These are phyloP conservation scores for Steinernema khuongi DNA, from an alignment of 1,140 invertebrate species.

Conservation along the genomic window DNA sequence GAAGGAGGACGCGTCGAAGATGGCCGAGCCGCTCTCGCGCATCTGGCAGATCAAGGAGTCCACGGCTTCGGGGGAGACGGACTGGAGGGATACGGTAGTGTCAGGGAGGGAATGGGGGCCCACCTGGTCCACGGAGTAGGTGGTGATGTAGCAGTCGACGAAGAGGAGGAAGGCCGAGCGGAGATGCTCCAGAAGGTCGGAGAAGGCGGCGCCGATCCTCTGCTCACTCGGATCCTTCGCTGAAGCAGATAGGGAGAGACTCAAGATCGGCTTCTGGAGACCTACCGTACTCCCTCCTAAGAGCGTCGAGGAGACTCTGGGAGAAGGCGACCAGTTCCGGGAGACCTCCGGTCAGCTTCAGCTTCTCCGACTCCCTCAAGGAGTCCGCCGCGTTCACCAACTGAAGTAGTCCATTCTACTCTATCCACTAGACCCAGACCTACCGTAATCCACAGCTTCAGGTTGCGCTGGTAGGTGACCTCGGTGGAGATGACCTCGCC, in stretches of 20 bases:
- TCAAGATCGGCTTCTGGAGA: background rate
- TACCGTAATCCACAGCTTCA: background rate
- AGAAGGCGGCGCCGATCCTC: background rate
- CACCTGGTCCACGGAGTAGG: background rate
- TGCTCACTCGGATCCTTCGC: background rate
- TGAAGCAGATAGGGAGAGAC: background rate
- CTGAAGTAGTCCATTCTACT: background rate
- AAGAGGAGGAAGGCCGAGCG: background rate
- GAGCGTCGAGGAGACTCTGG: background rate
- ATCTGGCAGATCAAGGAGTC: background rate
- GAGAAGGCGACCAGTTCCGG: background rate
- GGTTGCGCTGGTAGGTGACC: background rate
- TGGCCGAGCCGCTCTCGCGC: background rate
- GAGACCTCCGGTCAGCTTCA: background rate
- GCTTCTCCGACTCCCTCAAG: background rate
- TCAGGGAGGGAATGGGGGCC: background rate
- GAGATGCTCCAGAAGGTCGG: background rate
- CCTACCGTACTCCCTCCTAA: background rate
- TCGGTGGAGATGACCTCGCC: constrained; percentile 7
- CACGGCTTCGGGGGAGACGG: background rate
- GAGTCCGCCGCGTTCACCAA: background rate
- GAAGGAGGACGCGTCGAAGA: constrained; percentile 1
- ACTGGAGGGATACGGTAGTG: no score
- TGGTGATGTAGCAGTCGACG: constrained; percentile 10
- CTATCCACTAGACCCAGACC: background rate